A percentile compares a stretch with the other conserved stretches of the same genome.
Evolutionary conservation across 2,797 vertebrate species (phyloP).

Genomic region (Ctenopoma multispine): DNA sequence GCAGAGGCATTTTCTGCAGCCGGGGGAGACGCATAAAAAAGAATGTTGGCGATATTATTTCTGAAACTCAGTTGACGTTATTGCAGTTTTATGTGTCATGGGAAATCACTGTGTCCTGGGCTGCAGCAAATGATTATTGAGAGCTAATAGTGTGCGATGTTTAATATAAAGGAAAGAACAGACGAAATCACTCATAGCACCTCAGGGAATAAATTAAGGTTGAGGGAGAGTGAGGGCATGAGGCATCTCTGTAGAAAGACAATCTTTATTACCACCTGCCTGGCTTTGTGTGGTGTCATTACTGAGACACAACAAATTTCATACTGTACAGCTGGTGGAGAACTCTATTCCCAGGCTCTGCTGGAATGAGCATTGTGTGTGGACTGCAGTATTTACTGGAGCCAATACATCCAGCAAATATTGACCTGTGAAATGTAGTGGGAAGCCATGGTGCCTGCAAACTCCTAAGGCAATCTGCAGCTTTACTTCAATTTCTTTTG

Average conservation of each 20-base stretch:
- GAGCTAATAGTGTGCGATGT: slow-evolving; percentile 93
- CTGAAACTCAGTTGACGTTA: slow-evolving; percentile 88
- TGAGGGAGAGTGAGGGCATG: slow-evolving; percentile 85
- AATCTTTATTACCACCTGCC: slow-evolving; percentile 90
- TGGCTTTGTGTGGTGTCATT: slow-evolving; percentile 77
- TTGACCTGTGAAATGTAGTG: slow-evolving; percentile 73
- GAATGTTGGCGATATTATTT: slow-evolving; percentile 86
- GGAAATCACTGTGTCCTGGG: slow-evolving; percentile 93
- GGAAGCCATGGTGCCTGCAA: slow-evolving; percentile 38
- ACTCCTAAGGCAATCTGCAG: slow-evolving; percentile 60
- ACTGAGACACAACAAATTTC: slow-evolving; percentile 68
- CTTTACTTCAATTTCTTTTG: slow-evolving; percentile 56
- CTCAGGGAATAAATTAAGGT: slow-evolving; percentile 91
- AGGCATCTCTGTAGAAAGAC: slow-evolving; percentile 87
- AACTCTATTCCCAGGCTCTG: slow-evolving; percentile 64
- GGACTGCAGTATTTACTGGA: slow-evolving; percentile 66
- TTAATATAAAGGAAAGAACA: slow-evolving; percentile 88
- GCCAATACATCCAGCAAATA: slow-evolving; percentile 76
- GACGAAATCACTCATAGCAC: slow-evolving; percentile 86
- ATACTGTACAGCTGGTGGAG: slow-evolving; percentile 58
- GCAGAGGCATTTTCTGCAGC: slow-evolving; percentile 77
- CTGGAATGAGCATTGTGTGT: slow-evolving; percentile 61
- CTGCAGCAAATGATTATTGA: slow-evolving; percentile 90
- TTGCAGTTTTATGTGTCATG: slow-evolving; percentile 92
- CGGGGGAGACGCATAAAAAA: slow-evolving; percentile 78